Percentiles rank a stretch among this genome's conserved stretches.
Evolutionary conservation across 2,888 invertebrate genomes (phyloP).

Genomic region (Plagodis dolabraria): DNA sequence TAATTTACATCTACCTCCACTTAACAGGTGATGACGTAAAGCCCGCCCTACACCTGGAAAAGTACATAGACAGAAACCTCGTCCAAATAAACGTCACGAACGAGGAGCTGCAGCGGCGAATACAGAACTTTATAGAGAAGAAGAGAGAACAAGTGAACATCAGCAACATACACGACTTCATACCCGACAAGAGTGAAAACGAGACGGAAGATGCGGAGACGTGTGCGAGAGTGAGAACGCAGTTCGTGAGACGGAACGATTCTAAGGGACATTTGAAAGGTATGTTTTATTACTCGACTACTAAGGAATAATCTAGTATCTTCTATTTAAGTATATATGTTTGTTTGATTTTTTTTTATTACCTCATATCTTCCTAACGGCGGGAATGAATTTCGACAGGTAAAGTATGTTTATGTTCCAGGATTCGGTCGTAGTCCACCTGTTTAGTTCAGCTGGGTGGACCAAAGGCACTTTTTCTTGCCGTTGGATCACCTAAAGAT

Average conservation of each 20-base stretch:
- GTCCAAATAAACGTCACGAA: constrained; percentile 89
- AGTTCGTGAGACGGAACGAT: constrained; percentile 88
- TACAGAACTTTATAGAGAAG: constrained; percentile 89
- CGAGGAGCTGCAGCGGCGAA: constrained; percentile 88
- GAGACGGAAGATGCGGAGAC: constrained; percentile 79
- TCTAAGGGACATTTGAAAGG: constrained; percentile 93
- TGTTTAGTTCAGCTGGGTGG: too few relatives aligned
- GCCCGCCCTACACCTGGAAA: constrained; percentile 28
- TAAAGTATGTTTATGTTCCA: too few relatives aligned
- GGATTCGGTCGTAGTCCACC: too few relatives aligned
- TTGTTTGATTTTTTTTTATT: too few relatives aligned
- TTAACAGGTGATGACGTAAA: constrained; percentile 42
- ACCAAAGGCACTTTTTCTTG: too few relatives aligned
- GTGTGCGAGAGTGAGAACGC: constrained; percentile 92
- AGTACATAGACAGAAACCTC: constrained; percentile 63
- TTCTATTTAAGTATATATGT: too few relatives aligned
- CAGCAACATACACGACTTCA: constrained; percentile 91
- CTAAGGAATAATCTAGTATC: too few relatives aligned
- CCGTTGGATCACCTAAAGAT: too few relatives aligned
- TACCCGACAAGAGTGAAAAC: constrained; percentile 61
- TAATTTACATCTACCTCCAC: neutral
- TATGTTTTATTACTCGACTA: too few relatives aligned
- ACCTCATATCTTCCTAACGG: too few relatives aligned
- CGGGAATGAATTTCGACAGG: too few relatives aligned
- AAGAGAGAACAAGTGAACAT: constrained; percentile 90